Percentiles rank a stretch among this genome's conserved stretches.
Conservation (phyloP, 2,797 vertebrate species). For the Syndactyla subalaris region DNA sequence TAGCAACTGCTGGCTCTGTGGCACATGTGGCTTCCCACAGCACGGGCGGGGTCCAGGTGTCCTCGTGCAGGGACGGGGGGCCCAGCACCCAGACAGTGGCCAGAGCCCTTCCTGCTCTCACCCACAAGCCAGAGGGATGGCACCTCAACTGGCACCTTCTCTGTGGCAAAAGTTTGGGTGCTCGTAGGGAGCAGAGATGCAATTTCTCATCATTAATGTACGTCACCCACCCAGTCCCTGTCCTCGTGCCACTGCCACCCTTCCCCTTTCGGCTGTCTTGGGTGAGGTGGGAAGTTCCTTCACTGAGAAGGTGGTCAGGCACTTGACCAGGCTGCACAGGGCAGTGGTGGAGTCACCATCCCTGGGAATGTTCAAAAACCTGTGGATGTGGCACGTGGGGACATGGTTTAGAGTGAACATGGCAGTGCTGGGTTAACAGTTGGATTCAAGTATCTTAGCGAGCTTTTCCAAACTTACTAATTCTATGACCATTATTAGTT, state of each 20-base stretch:
- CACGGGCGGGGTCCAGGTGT: neutral
- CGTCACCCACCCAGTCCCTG: accelerated
- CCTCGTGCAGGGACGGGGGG: neutral
- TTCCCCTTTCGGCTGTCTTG: neutral
- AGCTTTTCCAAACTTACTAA: neutral
- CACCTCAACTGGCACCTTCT: accelerated
- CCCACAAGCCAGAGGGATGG: neutral
- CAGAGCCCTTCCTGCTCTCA: neutral
- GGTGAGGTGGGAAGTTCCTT: neutral
- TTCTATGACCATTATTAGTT: accelerated
- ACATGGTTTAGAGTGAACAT: neutral
- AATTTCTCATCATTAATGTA: neutral
- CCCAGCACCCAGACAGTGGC: accelerated
- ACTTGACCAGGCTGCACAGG: neutral
- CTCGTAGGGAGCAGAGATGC: accelerated
- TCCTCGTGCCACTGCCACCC: accelerated
- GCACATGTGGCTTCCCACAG: neutral
- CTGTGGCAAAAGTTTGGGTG: neutral
- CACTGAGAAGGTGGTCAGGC: neutral
- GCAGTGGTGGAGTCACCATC: neutral
- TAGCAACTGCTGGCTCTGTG: conserved; percentile 63
- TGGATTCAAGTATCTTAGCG: too few species aligned
- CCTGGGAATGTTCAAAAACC: neutral
- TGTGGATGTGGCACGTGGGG: neutral
- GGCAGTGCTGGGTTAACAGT: neutral